Percentiles rank a stretch among this genome's conserved stretches.
These are phyloP conservation scores for Rhamnusium bicolor DNA, from an alignment of 2,888 invertebrate species.

Conservation along the genomic window DNA sequence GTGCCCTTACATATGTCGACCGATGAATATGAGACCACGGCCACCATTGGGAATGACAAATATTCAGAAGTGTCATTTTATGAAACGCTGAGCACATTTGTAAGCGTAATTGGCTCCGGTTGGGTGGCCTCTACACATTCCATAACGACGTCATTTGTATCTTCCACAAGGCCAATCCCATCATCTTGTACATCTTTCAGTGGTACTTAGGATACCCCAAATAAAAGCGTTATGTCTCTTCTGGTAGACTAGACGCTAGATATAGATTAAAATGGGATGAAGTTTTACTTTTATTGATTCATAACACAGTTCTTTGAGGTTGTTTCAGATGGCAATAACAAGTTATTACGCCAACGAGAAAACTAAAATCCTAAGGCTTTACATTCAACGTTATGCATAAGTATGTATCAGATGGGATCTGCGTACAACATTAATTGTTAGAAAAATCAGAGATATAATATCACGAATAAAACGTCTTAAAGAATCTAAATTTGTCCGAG, in stretches of 20 bases:
- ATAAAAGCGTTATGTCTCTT: constrained; percentile 40
- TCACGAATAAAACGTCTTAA: too few species aligned
- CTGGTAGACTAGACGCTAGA: constrained; percentile 25
- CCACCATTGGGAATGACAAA: constrained; percentile 58
- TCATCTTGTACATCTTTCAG: constrained; percentile 55
- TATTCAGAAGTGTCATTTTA: constrained; percentile 60
- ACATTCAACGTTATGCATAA: too few species aligned
- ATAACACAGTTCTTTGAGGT: not conserved
- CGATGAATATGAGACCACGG: constrained; percentile 57
- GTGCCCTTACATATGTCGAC: constrained; percentile 56
- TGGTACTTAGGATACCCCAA: constrained; percentile 48
- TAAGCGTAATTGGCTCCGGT: constrained; percentile 59
- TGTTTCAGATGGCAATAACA: not conserved
- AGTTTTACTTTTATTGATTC: constrained; percentile 6
- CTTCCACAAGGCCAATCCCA: constrained; percentile 54
- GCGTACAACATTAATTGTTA: too few species aligned
- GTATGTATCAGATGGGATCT: too few species aligned
- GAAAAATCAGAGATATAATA: too few species aligned
- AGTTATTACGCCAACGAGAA: not conserved
- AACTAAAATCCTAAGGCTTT: not conserved
- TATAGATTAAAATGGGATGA: constrained; percentile 26
- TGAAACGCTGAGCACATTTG: constrained; percentile 55
- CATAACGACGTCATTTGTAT: constrained; percentile 63
- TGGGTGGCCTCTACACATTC: constrained; percentile 48
- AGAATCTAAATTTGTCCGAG: too few species aligned